Evolutionary conservation across 2,888 invertebrate genomes (phyloP), one percentile per base, ranked within the genome.

Genomic region (Oscheius sp.): DNA sequence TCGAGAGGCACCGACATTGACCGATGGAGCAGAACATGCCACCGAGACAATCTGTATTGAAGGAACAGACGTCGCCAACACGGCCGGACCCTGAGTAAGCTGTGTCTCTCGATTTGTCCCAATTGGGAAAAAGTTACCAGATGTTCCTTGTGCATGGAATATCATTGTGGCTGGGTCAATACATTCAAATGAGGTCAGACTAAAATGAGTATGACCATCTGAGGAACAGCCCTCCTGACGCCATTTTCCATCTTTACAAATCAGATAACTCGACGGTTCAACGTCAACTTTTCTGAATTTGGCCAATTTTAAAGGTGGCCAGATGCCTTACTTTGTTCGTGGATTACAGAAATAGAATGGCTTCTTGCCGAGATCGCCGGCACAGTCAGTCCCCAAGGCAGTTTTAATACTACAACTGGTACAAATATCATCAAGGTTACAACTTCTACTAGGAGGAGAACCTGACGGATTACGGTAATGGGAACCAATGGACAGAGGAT

Each of bases 11-110:
- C 1, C 79, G 29, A 66, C 85, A 85, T 7, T 76, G 75, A 0
- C 84, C 85, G 18, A 80, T 76, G 43, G 79, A 77, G 73, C 85
- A 85, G 75, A 69, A 82, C 83, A 84, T 83, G 52, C 83, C 84
- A 6, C 77, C 78, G 12, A 84, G 75, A 58, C 85, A 85, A 63
- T 85, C 85, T 0, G 83, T 85, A 72, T 85, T 85, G 76, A 82
- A 82, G 0, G 78, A 74, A 66, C 85, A 85, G 13, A 75, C 72
- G 53, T 85, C 85, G 7, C 81, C 83, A 41, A 84, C 81, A 27
- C 82, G 73, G 18, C 84, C 84, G 49, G 80, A 80, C 12, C 83
- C 83, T 79, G 73, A 45, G 69, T 63, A 55, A n/a, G 63, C 73
- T 56, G 45, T n/a, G 12, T 64, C n/a, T 5, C 59, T 53, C 21